Percentiles rank a stretch among this genome's conserved stretches.
These are phyloP conservation scores for Champsocephalus gunnari DNA, from an alignment of 2,797 vertebrate species.

Conservation along the genomic window DNA sequence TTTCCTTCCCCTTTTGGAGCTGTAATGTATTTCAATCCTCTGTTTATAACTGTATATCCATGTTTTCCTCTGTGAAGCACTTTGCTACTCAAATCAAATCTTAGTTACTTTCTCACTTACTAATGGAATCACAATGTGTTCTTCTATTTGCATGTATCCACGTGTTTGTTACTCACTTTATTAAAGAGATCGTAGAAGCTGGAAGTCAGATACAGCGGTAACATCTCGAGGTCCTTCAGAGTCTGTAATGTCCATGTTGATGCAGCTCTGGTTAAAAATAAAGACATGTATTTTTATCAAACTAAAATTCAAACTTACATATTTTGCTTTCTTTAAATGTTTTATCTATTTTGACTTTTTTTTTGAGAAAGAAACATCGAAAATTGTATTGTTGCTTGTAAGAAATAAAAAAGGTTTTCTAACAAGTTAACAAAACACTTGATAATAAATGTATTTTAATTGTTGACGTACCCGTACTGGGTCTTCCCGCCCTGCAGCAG, in stretches of 20 bases:
- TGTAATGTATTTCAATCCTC: too few species aligned
- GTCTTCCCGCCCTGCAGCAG: slow-evolving; percentile 66
- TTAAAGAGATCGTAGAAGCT: slow-evolving; percentile 71
- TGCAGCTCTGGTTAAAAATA: slow-evolving; percentile 59
- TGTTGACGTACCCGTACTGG: slow-evolving; percentile 67
- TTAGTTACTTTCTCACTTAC: too few species aligned
- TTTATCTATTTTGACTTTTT: background rate
- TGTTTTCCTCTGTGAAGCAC: too few species aligned
- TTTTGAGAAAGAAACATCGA: background rate
- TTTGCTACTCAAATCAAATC: too few species aligned
- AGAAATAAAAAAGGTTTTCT: background rate
- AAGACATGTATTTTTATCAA: background rate
- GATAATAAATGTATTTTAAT: too few species aligned
- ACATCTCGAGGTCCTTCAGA: slow-evolving; percentile 62
- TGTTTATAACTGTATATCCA: too few species aligned
- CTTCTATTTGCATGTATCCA: background rate
- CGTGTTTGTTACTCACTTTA: slow-evolving; percentile 56
- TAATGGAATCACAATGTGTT: background rate
- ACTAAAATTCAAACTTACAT: background rate
- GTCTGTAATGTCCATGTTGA: slow-evolving; percentile 70
- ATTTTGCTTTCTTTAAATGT: background rate
- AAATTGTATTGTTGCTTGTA: background rate
- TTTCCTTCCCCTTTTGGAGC: too few species aligned
- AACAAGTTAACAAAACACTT: too few species aligned
- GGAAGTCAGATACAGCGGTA: slow-evolving; percentile 74